Conservation (phyloP, 2,113 vertebrate species). For the Triplophysa tibetana region DNA sequence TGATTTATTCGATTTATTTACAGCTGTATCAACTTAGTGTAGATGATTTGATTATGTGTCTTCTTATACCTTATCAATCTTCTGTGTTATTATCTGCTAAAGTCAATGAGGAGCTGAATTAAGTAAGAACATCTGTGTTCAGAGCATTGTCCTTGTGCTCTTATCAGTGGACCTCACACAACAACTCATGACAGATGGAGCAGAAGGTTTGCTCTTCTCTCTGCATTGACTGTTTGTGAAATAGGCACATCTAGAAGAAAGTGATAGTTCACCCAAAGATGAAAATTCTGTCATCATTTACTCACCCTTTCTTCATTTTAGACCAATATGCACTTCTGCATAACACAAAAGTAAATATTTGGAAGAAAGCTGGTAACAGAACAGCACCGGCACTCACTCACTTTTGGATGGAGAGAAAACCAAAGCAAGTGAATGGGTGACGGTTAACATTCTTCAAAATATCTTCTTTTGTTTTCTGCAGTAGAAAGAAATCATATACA, state of each 20-base stretch:
- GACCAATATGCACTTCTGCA: too few species aligned
- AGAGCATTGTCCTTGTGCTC: background rate
- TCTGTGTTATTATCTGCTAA: background rate
- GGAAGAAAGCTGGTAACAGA: too few species aligned
- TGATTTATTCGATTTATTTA: background rate
- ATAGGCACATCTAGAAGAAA: background rate
- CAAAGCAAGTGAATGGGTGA: too few species aligned
- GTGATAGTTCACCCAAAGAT: too few species aligned
- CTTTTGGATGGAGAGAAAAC: too few species aligned
- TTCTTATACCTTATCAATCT: background rate
- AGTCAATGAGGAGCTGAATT: slow-evolving; percentile 6
- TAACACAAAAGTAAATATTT: too few species aligned
- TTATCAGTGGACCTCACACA: slow-evolving; percentile 22
- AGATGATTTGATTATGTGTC: background rate
- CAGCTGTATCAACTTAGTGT: background rate
- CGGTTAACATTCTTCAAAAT: too few species aligned
- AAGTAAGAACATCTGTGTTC: background rate
- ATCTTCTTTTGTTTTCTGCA: too few species aligned
- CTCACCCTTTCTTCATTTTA: too few species aligned
- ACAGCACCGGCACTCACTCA: too few species aligned
- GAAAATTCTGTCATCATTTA: too few species aligned
- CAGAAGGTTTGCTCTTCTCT: slow-evolving; percentile 13
- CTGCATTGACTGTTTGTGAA: background rate
- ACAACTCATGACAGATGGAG: slow-evolving; percentile 14
- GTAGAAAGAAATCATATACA: too few species aligned